Percentiles rank a stretch among this genome's conserved stretches.
phyloP scores from a whole-genome alignment of 2,888 invertebrate genomes.

The Venusia cambrica region DNA sequence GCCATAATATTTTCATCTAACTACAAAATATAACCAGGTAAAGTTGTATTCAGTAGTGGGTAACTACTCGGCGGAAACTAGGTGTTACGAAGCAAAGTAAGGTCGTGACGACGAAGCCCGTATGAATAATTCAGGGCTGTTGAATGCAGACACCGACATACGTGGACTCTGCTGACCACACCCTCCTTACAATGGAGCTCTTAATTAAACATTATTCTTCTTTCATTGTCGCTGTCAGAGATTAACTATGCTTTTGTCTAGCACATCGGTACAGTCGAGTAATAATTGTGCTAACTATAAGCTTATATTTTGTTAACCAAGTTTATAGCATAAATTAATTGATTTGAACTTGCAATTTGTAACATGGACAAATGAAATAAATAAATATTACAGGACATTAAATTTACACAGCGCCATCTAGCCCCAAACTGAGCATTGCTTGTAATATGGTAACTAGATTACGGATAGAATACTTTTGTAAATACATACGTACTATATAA shows the following conservation, averaged over 20 bases:
- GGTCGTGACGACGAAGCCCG: slow-evolving; percentile 50
- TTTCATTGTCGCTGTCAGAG: slow-evolving; percentile 25
- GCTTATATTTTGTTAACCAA: too few relatives aligned
- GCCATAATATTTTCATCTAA: slow-evolving; percentile 34
- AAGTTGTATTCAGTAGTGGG: slow-evolving; percentile 16
- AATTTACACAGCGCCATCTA: too few relatives aligned
- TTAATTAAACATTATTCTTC: slow-evolving; percentile 33
- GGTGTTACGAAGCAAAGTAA: slow-evolving; percentile 45
- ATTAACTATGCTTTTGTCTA: slow-evolving; percentile 24
- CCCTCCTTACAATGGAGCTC: slow-evolving; percentile 38
- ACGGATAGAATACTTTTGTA: too few relatives aligned
- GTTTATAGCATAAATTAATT: too few relatives aligned
- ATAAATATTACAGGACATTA: too few relatives aligned
- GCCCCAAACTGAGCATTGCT: too few relatives aligned
- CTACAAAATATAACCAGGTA: slow-evolving; percentile 26
- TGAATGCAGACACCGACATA: slow-evolving; percentile 45
- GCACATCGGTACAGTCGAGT: slow-evolving; percentile 8
- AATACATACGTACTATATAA: too few relatives aligned
- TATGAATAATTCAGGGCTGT: slow-evolving; percentile 66
- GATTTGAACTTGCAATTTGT: too few relatives aligned
- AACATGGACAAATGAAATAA: too few relatives aligned
- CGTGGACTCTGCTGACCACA: slow-evolving; percentile 43
- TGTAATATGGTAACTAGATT: too few relatives aligned
- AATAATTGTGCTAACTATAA: too few relatives aligned
- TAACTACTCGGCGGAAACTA: slow-evolving; percentile 32